Conservation (phyloP, 2,888 invertebrate species). For the Dugesia japonica region DNA sequence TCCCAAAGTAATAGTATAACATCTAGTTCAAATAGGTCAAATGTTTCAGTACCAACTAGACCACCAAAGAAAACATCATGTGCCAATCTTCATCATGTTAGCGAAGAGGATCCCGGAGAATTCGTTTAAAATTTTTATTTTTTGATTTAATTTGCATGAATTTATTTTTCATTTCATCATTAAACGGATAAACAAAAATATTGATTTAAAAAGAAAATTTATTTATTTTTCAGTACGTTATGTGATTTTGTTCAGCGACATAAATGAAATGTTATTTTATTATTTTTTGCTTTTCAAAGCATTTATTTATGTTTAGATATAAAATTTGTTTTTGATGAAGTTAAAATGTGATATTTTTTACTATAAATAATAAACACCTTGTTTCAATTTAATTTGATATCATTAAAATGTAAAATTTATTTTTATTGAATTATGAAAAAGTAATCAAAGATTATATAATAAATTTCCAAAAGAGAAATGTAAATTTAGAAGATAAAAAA, state of each 20-base stretch:
- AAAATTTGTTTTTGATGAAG: neutral
- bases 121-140: neutral
- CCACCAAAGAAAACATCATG: neutral
- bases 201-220: neutral
- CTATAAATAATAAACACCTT: neutral
- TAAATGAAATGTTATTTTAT: neutral
- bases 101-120: neutral
- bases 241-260: neutral
- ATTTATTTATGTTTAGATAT: neutral
- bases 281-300: neutral
- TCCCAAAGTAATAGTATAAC: neutral
- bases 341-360: neutral
- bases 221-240: neutral
- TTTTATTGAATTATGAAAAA: too few relatives aligned
- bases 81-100: neutral
- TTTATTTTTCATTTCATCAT: neutral
- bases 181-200: neutral
- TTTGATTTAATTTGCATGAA: neutral
- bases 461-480: too few relatives aligned
- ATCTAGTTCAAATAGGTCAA: neutral
- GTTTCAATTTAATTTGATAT: neutral
- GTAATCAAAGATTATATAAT: too few relatives aligned
- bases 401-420: too few relatives aligned
- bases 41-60: neutral
- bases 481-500: too few relatives aligned